Evolutionary conservation across 2,888 invertebrate species (phyloP).

Genomic region (Megaustenia siamemsis): DNA sequence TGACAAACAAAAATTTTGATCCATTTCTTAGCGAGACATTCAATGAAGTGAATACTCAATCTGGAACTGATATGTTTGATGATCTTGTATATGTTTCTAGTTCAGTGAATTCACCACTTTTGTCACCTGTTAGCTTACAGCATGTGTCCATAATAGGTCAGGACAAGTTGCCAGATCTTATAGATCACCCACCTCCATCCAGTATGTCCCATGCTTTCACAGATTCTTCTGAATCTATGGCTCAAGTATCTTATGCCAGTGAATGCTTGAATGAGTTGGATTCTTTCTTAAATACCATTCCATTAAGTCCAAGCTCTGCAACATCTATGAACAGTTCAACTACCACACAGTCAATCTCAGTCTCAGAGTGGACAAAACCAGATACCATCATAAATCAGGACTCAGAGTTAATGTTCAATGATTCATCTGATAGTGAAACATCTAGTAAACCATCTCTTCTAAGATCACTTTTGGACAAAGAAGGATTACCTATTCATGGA

Average conservation of each 20-base stretch:
- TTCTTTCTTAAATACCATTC: conserved; percentile 40
- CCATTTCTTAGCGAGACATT: conserved; percentile 33
- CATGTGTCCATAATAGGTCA: neutral
- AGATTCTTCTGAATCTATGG: conserved; percentile 1
- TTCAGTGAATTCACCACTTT: neutral
- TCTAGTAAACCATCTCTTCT: conserved; percentile 52
- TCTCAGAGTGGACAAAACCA: conserved; percentile 3
- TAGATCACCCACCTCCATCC: neutral
- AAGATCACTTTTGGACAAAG: conserved; percentile 55
- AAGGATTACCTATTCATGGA: conserved; percentile 43
- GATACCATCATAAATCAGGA: neutral
- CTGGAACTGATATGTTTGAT: conserved; percentile 4
- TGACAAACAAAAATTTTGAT: conserved; percentile 37
- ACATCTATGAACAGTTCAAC: neutral
- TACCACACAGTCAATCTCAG: neutral
- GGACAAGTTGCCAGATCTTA: neutral
- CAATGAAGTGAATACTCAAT: neutral
- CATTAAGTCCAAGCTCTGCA: neutral
- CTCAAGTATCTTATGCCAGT: neutral
- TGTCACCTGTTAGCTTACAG: neutral
- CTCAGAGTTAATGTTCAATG: neutral
- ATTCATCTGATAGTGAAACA: conserved; percentile 32
- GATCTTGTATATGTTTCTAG: neutral
- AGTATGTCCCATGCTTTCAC: conserved; percentile 8
- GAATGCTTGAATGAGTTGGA: conserved; percentile 23